Conservation (phyloP, 1,140 invertebrate species). For the Drosophila ohnishii region DNA sequence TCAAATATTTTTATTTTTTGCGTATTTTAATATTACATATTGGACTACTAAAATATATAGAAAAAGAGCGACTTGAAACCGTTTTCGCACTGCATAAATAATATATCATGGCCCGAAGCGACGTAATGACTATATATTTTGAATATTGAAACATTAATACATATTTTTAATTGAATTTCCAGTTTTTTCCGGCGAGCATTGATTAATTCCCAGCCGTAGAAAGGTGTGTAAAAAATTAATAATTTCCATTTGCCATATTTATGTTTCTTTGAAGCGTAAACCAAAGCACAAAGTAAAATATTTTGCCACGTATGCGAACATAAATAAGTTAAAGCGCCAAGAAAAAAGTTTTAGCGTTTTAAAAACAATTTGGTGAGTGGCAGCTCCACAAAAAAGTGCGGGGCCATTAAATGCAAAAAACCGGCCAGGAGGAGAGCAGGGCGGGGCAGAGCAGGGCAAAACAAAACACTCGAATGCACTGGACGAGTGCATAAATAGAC, state of each 20-base stretch:
- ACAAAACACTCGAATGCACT: constrained; percentile 69
- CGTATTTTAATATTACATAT: background rate
- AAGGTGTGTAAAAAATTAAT: constrained; percentile 53
- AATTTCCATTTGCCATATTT: constrained; percentile 61
- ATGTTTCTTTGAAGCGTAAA: constrained; percentile 72
- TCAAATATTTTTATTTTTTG: background rate
- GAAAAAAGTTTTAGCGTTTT: constrained; percentile 60
- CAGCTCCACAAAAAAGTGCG: constrained; percentile 32
- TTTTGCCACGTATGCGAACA: constrained; percentile 46
- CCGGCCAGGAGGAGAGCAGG: background rate
- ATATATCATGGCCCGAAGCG: constrained; percentile 27
- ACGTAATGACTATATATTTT: constrained; percentile 34
- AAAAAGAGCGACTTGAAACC: constrained; percentile 5
- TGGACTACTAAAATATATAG: constrained; percentile 5
- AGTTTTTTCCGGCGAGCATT: constrained; percentile 25
- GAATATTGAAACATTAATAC: constrained; percentile 52
- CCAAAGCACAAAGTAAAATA: constrained; percentile 66
- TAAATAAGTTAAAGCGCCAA: constrained; percentile 60
- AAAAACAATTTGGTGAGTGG: constrained; percentile 71
- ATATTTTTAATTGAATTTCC: constrained; percentile 48
- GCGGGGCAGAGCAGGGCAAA: constrained; percentile 52
- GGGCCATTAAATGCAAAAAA: constrained; percentile 56
- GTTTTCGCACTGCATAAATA: constrained; percentile 39
- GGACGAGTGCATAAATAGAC: constrained; percentile 73
- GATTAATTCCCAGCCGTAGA: constrained; percentile 47